These are phyloP conservation scores for Deroptyus accipitrinus DNA, from an alignment of 2,113 vertebrate species.

Conservation along the genomic window DNA sequence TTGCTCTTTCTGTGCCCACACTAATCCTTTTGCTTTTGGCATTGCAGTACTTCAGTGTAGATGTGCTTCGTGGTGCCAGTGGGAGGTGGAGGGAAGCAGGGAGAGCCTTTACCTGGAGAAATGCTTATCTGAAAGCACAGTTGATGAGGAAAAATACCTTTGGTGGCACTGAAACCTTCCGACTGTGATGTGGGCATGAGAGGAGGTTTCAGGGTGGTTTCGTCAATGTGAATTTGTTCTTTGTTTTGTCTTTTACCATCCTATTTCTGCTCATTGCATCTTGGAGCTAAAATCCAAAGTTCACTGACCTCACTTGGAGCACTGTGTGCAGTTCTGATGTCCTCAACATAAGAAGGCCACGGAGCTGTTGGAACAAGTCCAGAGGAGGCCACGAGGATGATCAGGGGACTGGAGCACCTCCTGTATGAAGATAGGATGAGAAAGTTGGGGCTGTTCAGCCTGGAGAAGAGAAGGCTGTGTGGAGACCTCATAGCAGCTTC, in stretches of 20 bases:
- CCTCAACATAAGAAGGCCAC: not conserved
- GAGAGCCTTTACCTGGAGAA: not conserved
- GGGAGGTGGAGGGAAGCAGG: not conserved
- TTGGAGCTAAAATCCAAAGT: not conserved
- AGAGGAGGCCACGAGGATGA: too few species aligned
- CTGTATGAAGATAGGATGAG: too few species aligned
- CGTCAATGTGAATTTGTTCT: not conserved
- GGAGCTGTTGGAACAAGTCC: too few species aligned
- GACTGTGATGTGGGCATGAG: accelerated
- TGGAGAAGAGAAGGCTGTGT: too few species aligned
- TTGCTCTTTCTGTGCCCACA: not conserved
- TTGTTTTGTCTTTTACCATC: not conserved
- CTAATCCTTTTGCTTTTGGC: not conserved
- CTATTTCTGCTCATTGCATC: not conserved
- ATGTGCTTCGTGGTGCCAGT: not conserved
- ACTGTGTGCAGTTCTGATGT: not conserved
- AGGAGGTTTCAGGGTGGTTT: not conserved
- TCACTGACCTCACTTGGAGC: not conserved
- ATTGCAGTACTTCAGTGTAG: not conserved
- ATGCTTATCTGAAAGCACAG: accelerated
- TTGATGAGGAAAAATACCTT: not conserved
- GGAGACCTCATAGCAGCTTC: too few species aligned
- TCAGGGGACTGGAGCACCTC: too few species aligned
- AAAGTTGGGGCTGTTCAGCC: too few species aligned
- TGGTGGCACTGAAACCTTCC: not conserved